phyloP scores from a whole-genome alignment of 2,113 vertebrate genomes.

The Sylvicapra grimmia region DNA sequence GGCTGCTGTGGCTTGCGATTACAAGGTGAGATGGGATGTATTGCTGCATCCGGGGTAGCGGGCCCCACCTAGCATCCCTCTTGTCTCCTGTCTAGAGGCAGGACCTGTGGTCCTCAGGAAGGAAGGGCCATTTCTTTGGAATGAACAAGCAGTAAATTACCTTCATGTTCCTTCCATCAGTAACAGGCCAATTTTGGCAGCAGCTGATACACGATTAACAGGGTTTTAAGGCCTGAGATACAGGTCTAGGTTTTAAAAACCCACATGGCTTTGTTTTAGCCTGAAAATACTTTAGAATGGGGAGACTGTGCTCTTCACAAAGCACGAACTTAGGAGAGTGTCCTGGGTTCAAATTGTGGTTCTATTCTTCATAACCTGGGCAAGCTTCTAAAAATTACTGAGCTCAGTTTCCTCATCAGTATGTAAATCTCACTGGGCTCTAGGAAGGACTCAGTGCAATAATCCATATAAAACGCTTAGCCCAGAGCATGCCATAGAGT shows the following conservation, averaged over 20 bases:
- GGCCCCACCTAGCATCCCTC: background rate
- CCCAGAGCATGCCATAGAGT: background rate
- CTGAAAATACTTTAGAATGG: background rate
- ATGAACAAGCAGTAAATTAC: constrained; percentile 54
- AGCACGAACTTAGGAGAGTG: background rate
- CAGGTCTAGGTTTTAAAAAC: constrained; percentile 8
- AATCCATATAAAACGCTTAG: background rate
- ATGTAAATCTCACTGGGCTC: background rate
- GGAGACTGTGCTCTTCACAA: background rate
- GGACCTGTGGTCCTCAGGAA: constrained; percentile 7
- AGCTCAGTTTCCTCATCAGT: background rate
- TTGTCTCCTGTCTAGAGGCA: background rate
- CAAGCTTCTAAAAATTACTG: background rate
- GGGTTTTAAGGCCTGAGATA: background rate
- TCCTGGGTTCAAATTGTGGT: background rate
- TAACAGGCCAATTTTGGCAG: background rate
- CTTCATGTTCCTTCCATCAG: background rate
- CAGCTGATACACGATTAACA: constrained; percentile 20
- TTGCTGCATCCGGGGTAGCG: constrained; percentile 1
- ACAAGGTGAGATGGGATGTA: constrained; percentile 15
- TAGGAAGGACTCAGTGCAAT: background rate
- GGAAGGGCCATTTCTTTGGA: constrained; percentile 27
- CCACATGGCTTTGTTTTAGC: background rate
- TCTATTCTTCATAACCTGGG: background rate
- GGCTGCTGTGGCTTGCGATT: constrained; percentile 20